Conservation (phyloP, 2,797 vertebrate genomes). For the Tenualosa ilisha region DNA sequence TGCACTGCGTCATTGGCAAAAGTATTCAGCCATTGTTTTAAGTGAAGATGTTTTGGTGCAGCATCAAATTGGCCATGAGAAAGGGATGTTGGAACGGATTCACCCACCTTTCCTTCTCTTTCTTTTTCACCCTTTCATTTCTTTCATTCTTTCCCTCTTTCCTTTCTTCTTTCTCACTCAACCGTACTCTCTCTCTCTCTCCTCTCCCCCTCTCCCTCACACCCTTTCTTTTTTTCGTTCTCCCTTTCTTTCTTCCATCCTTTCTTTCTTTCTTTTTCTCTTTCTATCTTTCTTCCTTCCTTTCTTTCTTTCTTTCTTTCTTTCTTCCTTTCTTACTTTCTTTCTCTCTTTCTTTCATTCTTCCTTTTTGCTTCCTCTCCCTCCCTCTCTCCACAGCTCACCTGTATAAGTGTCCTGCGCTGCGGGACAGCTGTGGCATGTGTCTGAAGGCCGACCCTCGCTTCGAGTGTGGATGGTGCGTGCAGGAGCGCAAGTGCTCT, state of each 20-base stretch:
- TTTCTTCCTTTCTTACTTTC: neutral
- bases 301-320: neutral
- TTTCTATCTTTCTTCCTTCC: too few relatives aligned
- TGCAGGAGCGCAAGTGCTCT: conserved; percentile 88
- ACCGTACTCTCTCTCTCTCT: neutral
- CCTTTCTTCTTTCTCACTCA: neutral
- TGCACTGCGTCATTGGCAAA: neutral
- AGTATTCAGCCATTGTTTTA: neutral
- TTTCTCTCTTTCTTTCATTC: neutral
- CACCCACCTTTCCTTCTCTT: neutral
- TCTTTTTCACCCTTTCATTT: too few relatives aligned
- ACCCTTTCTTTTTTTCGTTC: neutral
- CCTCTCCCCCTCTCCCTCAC: neutral
- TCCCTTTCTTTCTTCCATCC: neutral
- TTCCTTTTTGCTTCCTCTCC: neutral
- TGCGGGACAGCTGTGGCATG: conserved; percentile 93
- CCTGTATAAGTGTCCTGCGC: conserved; percentile 92
- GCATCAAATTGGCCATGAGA: neutral
- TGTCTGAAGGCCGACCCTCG: conserved; percentile 93
- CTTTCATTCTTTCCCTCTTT: neutral
- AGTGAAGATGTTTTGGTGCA: neutral
- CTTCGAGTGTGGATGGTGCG: conserved; percentile 95
- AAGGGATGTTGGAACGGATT: neutral
- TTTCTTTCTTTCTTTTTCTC: neutral
- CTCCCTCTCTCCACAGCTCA: conserved; percentile 75